A percentile compares a stretch with the other conserved stretches of the same genome.
Evolutionary conservation across 2,113 vertebrate genomes (phyloP).

Genomic region (Pseudorectes ferrugineus): DNA sequence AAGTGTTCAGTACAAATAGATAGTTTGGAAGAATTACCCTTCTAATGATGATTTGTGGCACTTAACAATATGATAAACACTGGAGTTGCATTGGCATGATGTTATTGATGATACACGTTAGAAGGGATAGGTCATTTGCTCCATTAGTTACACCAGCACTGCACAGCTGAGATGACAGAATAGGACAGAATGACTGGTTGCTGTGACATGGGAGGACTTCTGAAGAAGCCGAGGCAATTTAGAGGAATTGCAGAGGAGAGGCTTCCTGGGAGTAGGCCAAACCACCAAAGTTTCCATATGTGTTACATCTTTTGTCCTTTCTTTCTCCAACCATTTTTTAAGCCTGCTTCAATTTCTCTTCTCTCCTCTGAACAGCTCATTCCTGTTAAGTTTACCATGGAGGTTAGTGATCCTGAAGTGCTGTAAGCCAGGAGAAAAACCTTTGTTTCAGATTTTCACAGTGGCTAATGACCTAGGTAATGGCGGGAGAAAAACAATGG

Average conservation of each 20-base stretch:
- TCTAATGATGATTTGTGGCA: slow-evolving; percentile 11
- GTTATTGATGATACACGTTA: neutral
- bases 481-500: neutral
- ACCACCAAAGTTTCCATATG: neutral
- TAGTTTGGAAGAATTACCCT: neutral
- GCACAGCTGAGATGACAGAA: neutral
- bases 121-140: neutral
- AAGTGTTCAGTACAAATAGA: neutral
- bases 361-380: neutral
- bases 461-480: neutral
- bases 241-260: neutral
- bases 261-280: neutral
- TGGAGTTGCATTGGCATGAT: neutral
- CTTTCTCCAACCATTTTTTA: neutral
- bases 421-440: neutral
- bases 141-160: neutral
- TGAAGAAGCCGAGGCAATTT: neutral
- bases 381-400: neutral
- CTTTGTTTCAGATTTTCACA: neutral
- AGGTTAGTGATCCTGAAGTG: neutral
- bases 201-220: neutral
- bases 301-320: neutral
- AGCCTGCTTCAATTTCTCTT: neutral
- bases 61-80: neutral
- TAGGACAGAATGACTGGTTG: neutral